phyloP scores from a whole-genome alignment of 2,113 vertebrate genomes.

The Acrocephalus arundinaceus region DNA sequence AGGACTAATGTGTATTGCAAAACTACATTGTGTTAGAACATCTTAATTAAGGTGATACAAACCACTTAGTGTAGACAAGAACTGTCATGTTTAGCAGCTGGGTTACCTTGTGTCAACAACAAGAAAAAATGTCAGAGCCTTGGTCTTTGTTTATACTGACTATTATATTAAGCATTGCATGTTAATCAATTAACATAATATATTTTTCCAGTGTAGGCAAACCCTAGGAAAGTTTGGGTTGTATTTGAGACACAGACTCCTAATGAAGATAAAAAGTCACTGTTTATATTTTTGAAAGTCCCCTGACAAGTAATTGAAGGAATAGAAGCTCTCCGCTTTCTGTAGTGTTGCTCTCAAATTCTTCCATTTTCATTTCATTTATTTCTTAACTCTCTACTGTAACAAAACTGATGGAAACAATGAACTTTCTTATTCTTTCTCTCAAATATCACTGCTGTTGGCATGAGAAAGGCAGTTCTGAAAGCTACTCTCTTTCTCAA shows the following conservation, averaged over 20 bases:
- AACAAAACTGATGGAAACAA: not conserved
- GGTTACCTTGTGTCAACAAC: constrained; percentile 3
- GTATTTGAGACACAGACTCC: not conserved
- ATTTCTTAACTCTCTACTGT: not conserved
- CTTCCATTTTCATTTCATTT: not conserved
- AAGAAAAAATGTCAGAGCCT: not conserved
- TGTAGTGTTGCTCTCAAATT: not conserved
- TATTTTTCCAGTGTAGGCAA: constrained; percentile 15
- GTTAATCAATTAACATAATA: constrained; percentile 21
- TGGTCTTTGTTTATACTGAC: constrained; percentile 15
- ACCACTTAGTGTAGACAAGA: constrained; percentile 1
- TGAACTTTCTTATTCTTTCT: not conserved
- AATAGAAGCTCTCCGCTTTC: not conserved
- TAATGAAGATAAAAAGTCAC: not conserved
- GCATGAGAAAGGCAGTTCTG: not conserved
- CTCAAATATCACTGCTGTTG: not conserved
- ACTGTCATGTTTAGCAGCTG: constrained; percentile 13
- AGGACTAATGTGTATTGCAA: not conserved
- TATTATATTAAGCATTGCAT: not conserved
- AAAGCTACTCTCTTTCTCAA: not conserved
- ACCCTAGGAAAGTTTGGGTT: not conserved
- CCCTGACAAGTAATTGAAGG: not conserved
- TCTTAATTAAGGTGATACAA: not conserved
- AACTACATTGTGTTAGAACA: constrained; percentile 21
- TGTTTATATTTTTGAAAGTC: not conserved